Evolutionary conservation across 1,140 invertebrate species (phyloP), one percentile per base, ranked within the genome.

Genomic region (Drosophila nebulosa): DNA sequence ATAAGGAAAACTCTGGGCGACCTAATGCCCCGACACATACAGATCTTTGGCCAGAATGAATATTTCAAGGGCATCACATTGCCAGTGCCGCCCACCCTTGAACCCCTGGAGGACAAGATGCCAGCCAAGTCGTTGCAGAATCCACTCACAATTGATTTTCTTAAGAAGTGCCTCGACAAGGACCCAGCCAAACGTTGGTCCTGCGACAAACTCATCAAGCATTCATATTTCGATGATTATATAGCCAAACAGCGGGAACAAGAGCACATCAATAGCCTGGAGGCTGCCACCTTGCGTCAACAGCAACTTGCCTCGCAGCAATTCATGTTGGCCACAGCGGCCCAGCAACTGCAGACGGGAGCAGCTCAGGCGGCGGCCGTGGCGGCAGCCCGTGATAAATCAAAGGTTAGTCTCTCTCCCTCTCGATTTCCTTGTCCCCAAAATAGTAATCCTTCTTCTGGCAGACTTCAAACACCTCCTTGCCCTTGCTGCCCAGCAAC

Each of bases 151-250:
- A 92, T 98, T 84, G 97, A 97, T 91, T 99, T 99, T 92, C 92
- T 98, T 76, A 95, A 96, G 95, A 97, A 96, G 94, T 99, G 98
- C 90, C 92, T 99, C 55, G 97, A 98, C 89, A 98, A 98, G 92
- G 97, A 99, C 92, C 98, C 98, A 0, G 93, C 94, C 52, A 95
- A 96, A 90, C 93, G 99, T 78, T 97, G 96, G 95, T 96, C 96
- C 0, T 97, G 98, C 92, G 96, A 98, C 77, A 96, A 98, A 91
- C 93, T 99, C 18, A 91, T 99, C 10, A 93, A 95, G 64, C 98
- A 99, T 92, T 94, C 95, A 10, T 91, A 91, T 64, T 91, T 91
- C 59, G 91, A 91, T 42, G 91, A 91, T 63, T 91, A 91, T 59
- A 79, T 90, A 63, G 90, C 90, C 78, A 89, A 90, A 74, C 84